Conservation (phyloP, 2,113 vertebrate species). For the Cairina moschata region DNA sequence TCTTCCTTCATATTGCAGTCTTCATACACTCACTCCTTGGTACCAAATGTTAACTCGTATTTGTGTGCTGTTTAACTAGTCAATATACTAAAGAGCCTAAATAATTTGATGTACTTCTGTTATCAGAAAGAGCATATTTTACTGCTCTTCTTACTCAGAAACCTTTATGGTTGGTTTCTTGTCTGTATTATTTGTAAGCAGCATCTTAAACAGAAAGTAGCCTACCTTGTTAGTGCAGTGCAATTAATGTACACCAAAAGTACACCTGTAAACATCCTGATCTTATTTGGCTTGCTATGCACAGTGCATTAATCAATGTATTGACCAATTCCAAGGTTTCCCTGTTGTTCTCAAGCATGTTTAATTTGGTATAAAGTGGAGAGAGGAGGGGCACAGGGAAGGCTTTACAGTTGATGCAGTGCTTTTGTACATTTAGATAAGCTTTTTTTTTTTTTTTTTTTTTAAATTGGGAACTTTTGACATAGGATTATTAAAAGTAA, state of each 20-base stretch:
- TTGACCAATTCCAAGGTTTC: slow-evolving; percentile 10
- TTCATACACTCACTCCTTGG: neutral
- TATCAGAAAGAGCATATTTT: neutral
- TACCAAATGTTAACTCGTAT: neutral
- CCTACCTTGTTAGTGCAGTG: neutral
- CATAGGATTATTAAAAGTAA: neutral
- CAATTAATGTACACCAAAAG: neutral
- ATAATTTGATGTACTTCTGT: neutral
- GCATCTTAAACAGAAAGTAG: neutral
- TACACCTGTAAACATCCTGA: neutral
- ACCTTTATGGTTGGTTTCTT: neutral
- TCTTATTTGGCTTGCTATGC: neutral
- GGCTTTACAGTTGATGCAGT: neutral
- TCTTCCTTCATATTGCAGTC: neutral
- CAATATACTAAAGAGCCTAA: neutral
- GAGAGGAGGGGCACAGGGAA: neutral
- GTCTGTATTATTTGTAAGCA: neutral
- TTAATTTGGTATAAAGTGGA: neutral
- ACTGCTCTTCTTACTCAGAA: neutral
- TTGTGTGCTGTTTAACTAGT: neutral
- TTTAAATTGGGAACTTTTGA: neutral
- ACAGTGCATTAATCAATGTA: neutral
- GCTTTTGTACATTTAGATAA: neutral
- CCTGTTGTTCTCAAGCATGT: neutral
- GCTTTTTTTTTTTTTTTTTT: neutral